Evolutionary conservation across 2,797 vertebrate species (phyloP).

Genomic region (Galaxias olidus): DNA sequence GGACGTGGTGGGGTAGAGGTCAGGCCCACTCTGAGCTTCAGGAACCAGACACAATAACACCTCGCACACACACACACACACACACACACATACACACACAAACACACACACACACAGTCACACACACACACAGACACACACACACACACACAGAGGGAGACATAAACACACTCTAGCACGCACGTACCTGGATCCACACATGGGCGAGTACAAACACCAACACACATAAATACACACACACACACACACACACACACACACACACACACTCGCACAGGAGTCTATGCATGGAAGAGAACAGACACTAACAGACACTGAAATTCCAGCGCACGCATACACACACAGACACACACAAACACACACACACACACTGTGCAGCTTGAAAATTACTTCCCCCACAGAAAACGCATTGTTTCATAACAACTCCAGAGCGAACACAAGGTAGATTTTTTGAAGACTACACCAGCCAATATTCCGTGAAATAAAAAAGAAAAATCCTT

Average conservation of each 20-base stretch:
- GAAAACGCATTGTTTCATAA: slow-evolving; percentile 33
- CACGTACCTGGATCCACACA: background rate
- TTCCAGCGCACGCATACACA: background rate
- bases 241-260: too few species aligned
- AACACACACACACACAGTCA: slow-evolving; percentile 2
- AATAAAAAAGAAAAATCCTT: too few species aligned
- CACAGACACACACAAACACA: background rate
- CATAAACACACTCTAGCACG: background rate
- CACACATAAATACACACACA: too few species aligned
- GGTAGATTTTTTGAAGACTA: too few species aligned
- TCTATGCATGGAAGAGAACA: too few species aligned
- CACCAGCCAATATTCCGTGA: too few species aligned
- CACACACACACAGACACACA: slow-evolving; percentile 24
- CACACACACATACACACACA: background rate
- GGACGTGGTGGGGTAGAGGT: slow-evolving; percentile 69
- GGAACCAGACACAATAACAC: slow-evolving; percentile 63
- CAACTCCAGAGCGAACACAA: background rate
- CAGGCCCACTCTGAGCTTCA: slow-evolving; percentile 47
- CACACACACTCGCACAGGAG: background rate
- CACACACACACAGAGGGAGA: slow-evolving; percentile 19
- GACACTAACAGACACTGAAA: background rate
- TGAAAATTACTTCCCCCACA: slow-evolving; percentile 50
- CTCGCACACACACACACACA: slow-evolving; percentile 2
- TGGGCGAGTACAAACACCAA: too few species aligned
- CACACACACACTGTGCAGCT: slow-evolving; percentile 23